A percentile compares a stretch with the other conserved stretches of the same genome.
Conservation (phyloP, 2,888 invertebrate species). For the Drosophila tripunctata region DNA sequence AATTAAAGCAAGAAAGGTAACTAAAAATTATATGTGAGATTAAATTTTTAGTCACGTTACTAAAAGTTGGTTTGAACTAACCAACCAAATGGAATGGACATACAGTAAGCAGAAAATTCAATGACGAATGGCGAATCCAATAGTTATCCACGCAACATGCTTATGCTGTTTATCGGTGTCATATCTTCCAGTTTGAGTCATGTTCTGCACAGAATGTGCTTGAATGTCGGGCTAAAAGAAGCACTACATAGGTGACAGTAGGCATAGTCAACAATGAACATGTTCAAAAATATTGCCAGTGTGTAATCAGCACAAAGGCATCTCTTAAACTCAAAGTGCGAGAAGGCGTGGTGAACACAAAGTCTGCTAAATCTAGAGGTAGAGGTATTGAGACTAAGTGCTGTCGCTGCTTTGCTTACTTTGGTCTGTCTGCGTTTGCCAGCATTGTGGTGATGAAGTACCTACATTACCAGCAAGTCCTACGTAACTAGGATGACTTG, state of each 20-base stretch:
- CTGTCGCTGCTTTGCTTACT: constrained; percentile 1
- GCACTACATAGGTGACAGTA: constrained; percentile 20
- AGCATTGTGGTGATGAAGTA: constrained; percentile 30
- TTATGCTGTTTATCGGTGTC: constrained; percentile 48
- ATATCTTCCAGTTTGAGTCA: constrained; percentile 49
- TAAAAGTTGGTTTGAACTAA: too few species aligned
- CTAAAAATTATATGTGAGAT: too few species aligned
- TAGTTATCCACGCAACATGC: constrained; percentile 15
- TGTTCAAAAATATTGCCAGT: constrained; percentile 58
- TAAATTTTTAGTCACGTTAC: too few species aligned
- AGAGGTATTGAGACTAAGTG: constrained; percentile 20
- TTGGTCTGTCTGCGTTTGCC: constrained; percentile 23
- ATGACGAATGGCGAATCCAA: constrained; percentile 16
- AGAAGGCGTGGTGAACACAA: constrained; percentile 39
- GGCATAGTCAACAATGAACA: constrained; percentile 38
- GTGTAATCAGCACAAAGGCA: constrained; percentile 61
- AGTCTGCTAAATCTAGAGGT: constrained; percentile 5
- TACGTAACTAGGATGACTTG: constrained; percentile 48
- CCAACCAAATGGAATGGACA: too few species aligned
- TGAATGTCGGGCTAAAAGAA: constrained; percentile 36
- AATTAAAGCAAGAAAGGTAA: constrained; percentile 22
- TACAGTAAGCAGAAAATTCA: constrained; percentile 11
- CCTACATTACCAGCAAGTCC: constrained; percentile 50
- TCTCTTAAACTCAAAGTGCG: constrained; percentile 56
- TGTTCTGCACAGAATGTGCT: constrained; percentile 33